Conservation (phyloP, 2,888 invertebrate species). For the Pyrrhosoma nymphula region DNA sequence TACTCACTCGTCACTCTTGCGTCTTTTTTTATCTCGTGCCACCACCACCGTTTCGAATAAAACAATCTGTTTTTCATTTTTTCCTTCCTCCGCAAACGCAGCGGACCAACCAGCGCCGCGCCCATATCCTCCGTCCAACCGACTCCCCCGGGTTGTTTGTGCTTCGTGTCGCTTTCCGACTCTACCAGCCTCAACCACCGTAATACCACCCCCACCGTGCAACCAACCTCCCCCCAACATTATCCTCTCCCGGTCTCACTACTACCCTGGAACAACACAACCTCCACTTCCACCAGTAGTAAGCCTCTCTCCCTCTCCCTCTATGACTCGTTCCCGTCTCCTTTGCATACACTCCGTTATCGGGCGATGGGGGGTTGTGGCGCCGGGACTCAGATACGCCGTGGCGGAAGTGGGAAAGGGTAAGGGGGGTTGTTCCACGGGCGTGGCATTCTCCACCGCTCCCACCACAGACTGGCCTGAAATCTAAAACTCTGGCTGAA, state of each 20-base stretch:
- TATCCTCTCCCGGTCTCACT: neutral
- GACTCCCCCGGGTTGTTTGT: neutral
- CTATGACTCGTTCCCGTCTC: neutral
- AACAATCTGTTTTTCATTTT: slow-evolving; percentile 22
- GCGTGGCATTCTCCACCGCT: neutral
- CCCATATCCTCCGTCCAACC: neutral
- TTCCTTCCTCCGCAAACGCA: neutral
- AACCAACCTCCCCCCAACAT: neutral
- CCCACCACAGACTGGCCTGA: too few species aligned
- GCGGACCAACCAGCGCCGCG: neutral
- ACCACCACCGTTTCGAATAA: slow-evolving; percentile 2
- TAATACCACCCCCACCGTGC: neutral
- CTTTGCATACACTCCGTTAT: neutral
- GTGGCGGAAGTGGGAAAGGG: neutral
- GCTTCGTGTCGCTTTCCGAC: neutral
- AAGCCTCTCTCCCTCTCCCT: neutral
- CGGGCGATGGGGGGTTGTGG: neutral
- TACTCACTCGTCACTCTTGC: neutral
- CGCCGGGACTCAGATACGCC: slow-evolving; percentile 3
- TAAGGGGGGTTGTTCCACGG: neutral
- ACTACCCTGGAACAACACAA: neutral
- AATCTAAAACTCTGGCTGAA: too few species aligned
- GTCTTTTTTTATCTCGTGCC: neutral
- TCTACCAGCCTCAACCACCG: neutral
- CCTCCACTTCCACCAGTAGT: neutral